Evolutionary conservation across 2,888 invertebrate genomes (phyloP).

Genomic region (Lymantria monacha): DNA sequence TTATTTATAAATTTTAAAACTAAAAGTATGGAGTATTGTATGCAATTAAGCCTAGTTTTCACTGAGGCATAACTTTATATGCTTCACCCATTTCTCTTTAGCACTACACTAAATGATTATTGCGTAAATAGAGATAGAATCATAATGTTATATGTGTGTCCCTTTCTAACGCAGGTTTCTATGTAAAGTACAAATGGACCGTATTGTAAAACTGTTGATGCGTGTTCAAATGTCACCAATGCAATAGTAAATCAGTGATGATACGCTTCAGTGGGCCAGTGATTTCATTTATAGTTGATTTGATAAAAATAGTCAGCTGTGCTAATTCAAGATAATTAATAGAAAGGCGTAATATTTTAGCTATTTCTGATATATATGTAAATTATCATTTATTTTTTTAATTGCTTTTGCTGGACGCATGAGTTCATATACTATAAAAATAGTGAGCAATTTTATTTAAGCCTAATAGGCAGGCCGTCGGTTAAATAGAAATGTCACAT

Average conservation of each 20-base stretch:
- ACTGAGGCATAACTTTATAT: neutral
- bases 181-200: conserved; percentile 12
- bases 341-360: too few relatives aligned
- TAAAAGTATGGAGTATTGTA: neutral
- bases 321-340: neutral
- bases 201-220: conserved; percentile 9
- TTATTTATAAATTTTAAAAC: neutral
- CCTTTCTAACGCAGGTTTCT: conserved; percentile 2
- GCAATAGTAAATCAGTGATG: conserved; percentile 2
- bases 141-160: neutral
- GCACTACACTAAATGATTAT: neutral
- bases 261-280: neutral
- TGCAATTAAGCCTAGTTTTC: neutral
- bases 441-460: too few relatives aligned
- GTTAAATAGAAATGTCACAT: too few relatives aligned
- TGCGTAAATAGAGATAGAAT: neutral
- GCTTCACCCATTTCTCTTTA: neutral
- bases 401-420: too few relatives aligned
- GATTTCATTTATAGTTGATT: conserved; percentile 9
- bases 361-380: too few relatives aligned
- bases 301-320: neutral
- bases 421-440: too few relatives aligned
- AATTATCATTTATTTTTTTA: too few relatives aligned
- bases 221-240: conserved; percentile 7
- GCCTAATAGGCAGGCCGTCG: too few relatives aligned